Percentiles rank a stretch among this genome's conserved stretches.
Conservation (phyloP, 2,888 invertebrate genomes). For the Melanophora roralis region DNA sequence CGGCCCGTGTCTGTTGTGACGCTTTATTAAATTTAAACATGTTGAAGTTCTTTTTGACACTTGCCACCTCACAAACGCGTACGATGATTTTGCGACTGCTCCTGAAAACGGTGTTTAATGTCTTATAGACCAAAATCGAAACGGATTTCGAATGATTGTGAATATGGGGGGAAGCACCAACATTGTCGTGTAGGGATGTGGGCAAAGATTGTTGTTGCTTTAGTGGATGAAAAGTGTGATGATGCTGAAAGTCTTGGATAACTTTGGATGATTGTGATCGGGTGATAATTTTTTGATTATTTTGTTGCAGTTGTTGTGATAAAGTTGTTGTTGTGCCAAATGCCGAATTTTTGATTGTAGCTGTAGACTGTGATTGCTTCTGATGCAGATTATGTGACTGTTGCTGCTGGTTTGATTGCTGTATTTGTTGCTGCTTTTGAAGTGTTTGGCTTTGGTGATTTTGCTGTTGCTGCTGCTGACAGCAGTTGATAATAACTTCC, state of each 20-base stretch:
- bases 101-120: constrained; percentile 77
- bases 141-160: constrained; percentile 73
- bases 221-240: constrained; percentile 71
- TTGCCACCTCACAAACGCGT: constrained; percentile 77
- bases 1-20: constrained; percentile 72
- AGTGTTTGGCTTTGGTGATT: constrained; percentile 60
- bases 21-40: constrained; percentile 84
- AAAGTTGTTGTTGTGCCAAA: constrained; percentile 34
- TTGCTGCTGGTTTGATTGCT: constrained; percentile 34
- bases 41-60: constrained; percentile 77
- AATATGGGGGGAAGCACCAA: constrained; percentile 62
- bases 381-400: constrained; percentile 62
- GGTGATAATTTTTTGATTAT: constrained; percentile 71
- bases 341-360: constrained; percentile 23
- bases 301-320: constrained; percentile 27
- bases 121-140: constrained; percentile 77
- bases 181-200: constrained; percentile 67
- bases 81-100: constrained; percentile 77
- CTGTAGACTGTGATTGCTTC: constrained; percentile 62
- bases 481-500: constrained; percentile 72
- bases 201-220: constrained; percentile 74
- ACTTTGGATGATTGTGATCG: constrained; percentile 74
- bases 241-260: constrained; percentile 67
- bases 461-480: constrained; percentile 52
- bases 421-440: constrained; percentile 55